Base-by-base conservation (phyloP, 2,797 vertebrate species). In the Fistularia tabacaria region DNA sequence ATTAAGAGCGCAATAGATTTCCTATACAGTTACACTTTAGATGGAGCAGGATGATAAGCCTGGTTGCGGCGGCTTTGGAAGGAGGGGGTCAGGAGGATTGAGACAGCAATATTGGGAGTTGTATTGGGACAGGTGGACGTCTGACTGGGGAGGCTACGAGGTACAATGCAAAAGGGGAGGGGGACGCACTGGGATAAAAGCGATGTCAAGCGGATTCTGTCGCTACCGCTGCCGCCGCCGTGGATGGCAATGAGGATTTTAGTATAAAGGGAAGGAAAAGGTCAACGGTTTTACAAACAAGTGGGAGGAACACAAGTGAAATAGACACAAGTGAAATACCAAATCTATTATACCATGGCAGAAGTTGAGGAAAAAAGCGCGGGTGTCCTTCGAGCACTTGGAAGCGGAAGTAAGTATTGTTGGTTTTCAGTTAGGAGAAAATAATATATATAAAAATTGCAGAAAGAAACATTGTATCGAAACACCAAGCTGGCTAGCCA, bases 1-100 rank as follows among this genome's bases (percentile, higher is more conserved):
- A 72, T 86, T 87, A 87, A 73, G 54, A 60, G 44, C 46, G 62
- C 46, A 63, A 84, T 85, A 60, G 73, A 82, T 85, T 86, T 85
- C 78, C 79, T 80, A 76, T 83, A 79, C 41, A 14, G 57, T 74
- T 65, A 59, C 63, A 74, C 45, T 46, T 49, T 38, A 66, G 72
- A 66, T 51, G 67, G 56, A 62, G 59, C 53, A 47, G 49, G 51
- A 64, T 50, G 71, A 71, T 56, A 71, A 25, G 68, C 54, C 43
- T 47, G 53, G 59, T 51, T 48, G 48, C 51, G 25, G 52, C 44
- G 59, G 67, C 43, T 47, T 74, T 76, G 69, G n/a, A n/a, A n/a
- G n/a, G n/a, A n/a, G n/a, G n/a, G n/a, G n/a, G n/a, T n/a, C n/a
- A n/a, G n/a, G n/a, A n/a, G n/a, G n/a, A n/a, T n/a, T n/a, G n/a